Evolutionary conservation across 2,113 vertebrate species (phyloP), one percentile per base, ranked within the genome.

Genomic region (Axis porcinus): DNA sequence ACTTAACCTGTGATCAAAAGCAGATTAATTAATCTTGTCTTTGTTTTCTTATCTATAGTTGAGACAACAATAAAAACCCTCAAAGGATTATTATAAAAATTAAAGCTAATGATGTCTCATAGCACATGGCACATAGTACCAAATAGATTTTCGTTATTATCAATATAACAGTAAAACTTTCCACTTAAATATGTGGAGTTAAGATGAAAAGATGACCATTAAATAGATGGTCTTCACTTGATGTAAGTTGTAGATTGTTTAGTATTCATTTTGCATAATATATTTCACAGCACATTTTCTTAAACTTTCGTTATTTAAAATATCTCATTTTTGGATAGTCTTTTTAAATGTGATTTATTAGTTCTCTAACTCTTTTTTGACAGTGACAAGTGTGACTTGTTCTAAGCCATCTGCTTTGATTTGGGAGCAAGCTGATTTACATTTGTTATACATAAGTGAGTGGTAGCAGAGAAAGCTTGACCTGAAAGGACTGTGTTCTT

Each of bases 361-460:
- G 45, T 95, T 94, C 50, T 95, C 88, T 91, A 88, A 54, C 92
- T 67, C 13, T 89, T 91, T 95, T 92, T 92, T 78, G 74, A 89
- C 88, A 84, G 23, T 96, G 84, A 92, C 52, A 93, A 17, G 50
- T 33, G 30, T 95, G 57, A 91, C 10, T 93, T 97, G 67, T 87
- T 95, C 62, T 62, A 95, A 89, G 67, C 13, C 86, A 67, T 93
- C 86, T 97, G 67, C 58, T 96, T 86, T 97, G 89, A 62, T 85
- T 93, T 93, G 58, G 23, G 5, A 87, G 96, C 52, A 95, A 95
- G 40, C 40, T 58, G 91, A 10, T 93, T 93, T 96, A 89, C 15
- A 82, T 91, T 84, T 94, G 85, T 70, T 95, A 86, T 57, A 45
- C 74, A 57, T 94, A 67, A 81, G 85, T 96, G 93, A 96, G 43